phyloP scores from a whole-genome alignment of 2,113 vertebrate species.

The Cardinalis cardinalis region DNA sequence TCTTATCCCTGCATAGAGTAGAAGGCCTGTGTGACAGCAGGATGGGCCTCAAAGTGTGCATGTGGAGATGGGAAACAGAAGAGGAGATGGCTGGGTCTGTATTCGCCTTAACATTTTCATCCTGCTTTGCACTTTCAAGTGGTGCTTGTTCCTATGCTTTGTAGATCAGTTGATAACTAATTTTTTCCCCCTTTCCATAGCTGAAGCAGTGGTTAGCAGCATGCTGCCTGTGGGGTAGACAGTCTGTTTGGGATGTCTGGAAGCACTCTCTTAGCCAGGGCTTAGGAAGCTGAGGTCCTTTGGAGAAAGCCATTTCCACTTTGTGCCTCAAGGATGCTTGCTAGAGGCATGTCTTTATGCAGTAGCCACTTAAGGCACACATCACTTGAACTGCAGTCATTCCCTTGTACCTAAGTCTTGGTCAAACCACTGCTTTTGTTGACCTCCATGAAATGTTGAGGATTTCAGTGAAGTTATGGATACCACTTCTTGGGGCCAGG shows the following conservation, averaged over 20 bases:
- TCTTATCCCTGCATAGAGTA: fast-evolving
- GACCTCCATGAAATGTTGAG: neutral
- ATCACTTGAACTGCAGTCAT: neutral
- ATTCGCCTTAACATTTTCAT: neutral
- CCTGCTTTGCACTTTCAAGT: neutral
- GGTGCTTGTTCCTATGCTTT: neutral
- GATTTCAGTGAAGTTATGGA: neutral
- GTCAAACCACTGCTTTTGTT: neutral
- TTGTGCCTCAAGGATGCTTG: neutral
- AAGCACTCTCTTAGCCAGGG: neutral
- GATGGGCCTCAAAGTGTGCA: neutral
- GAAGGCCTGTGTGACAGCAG: neutral
- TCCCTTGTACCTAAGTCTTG: neutral
- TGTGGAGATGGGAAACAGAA: neutral
- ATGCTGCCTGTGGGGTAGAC: neutral
- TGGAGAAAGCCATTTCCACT: neutral
- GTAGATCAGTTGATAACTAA: fast-evolving
- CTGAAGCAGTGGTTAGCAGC: neutral
- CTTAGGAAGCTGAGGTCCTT: neutral
- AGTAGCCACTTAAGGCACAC: neutral
- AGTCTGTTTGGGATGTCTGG: neutral
- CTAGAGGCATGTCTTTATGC: neutral
- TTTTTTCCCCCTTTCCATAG: neutral
- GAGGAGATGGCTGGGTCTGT: neutral
- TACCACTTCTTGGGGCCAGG: neutral